These are phyloP conservation scores for Zaprionus lineosus DNA, from an alignment of 2,888 invertebrate genomes.

Conservation along the genomic window DNA sequence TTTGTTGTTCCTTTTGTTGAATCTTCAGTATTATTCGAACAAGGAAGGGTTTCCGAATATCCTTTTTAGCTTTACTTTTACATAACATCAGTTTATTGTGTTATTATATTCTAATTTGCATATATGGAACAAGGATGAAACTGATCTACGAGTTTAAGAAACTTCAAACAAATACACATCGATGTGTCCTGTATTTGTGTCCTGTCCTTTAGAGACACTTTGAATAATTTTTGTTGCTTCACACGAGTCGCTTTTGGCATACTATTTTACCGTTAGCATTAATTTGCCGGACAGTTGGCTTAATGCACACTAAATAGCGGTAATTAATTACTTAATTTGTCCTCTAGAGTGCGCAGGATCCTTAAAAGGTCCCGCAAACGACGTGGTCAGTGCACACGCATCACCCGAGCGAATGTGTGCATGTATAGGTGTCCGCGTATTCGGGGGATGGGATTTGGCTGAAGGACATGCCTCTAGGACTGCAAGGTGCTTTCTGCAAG, in stretches of 20 bases:
- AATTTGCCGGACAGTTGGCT: background rate
- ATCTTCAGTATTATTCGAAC: no score
- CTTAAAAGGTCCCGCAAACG: slow-evolving; percentile 24
- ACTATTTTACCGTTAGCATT: background rate
- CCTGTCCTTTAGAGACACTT: no score
- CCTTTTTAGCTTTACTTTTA: background rate
- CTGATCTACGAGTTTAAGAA: no score
- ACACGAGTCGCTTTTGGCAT: no score
- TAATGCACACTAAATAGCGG: slow-evolving; percentile 56
- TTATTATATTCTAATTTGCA: no score
- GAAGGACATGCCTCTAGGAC: slow-evolving; percentile 5
- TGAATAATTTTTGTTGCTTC: no score
- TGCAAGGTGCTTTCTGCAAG: slow-evolving; percentile 38
- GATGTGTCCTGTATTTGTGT: no score
- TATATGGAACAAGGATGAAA: no score
- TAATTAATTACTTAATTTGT: slow-evolving; percentile 79
- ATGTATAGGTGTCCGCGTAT: background rate
- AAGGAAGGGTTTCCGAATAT: no score
- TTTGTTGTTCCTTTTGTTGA: no score
- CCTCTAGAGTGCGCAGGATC: slow-evolving; percentile 46
- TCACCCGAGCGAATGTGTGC: background rate
- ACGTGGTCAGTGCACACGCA: slow-evolving; percentile 27
- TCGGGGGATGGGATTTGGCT: slow-evolving; percentile 8
- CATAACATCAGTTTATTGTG: no score
- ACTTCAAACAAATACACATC: no score